Conservation (phyloP, 2,113 vertebrate species). For the Tupaia chinensis region DNA sequence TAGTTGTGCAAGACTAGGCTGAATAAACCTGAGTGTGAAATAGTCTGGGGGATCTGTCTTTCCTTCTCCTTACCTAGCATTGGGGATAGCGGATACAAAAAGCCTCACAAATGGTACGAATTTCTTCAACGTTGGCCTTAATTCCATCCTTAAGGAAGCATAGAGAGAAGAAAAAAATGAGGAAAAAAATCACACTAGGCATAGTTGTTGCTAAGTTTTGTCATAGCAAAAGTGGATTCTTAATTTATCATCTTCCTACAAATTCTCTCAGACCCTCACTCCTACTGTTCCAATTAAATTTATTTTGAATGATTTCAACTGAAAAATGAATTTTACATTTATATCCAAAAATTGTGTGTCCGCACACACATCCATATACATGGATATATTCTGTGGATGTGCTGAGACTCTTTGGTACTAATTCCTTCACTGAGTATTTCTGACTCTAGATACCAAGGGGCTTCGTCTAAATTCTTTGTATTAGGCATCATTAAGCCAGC, state of each 20-base stretch:
- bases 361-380: background rate
- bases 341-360: background rate
- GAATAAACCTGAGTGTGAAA: background rate
- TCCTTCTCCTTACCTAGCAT: background rate
- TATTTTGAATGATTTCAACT: background rate
- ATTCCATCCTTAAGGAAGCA: background rate
- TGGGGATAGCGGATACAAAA: background rate
- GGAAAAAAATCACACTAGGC: background rate
- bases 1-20: background rate
- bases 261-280: background rate
- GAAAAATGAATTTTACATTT: background rate
- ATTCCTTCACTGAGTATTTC: background rate
- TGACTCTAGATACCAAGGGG: background rate
- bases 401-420: background rate
- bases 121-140: background rate
- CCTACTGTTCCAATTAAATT: background rate
- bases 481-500: slow-evolving; percentile 2
- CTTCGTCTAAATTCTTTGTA: slow-evolving; percentile 48
- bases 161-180: background rate
- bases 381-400: background rate
- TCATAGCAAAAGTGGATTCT: background rate
- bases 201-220: background rate
- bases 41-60: background rate
- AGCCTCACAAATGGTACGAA: background rate
- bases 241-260: background rate